phyloP scores from a whole-genome alignment of 2,113 vertebrate genomes.

The Erythrolamprus reginae region DNA sequence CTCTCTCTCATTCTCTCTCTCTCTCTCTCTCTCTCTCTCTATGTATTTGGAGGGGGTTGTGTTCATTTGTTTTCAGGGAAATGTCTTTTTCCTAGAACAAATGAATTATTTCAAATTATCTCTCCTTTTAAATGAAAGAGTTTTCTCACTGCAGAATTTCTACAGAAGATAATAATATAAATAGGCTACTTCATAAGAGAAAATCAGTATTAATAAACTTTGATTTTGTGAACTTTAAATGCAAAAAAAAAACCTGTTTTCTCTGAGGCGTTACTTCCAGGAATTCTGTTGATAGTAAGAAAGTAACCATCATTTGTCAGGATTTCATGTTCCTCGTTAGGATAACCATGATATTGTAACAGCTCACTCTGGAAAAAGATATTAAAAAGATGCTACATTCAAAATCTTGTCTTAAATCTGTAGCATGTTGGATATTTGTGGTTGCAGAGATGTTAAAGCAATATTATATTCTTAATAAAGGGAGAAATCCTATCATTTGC shows the following conservation, averaged over 20 bases:
- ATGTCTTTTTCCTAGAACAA: neutral
- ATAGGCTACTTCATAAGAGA: neutral
- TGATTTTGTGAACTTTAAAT: neutral
- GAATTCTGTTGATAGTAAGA: constrained; percentile 74
- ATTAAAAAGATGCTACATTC: neutral
- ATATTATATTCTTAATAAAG: neutral
- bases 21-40: no score
- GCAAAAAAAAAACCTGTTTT: neutral
- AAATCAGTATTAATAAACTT: neutral
- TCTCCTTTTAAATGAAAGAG: neutral
- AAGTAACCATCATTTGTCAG: constrained; percentile 75
- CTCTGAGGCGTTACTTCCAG: constrained; percentile 35
- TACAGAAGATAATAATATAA: neutral
- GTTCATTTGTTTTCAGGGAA: neutral
- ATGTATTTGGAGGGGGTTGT: no score
- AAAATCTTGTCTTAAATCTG: neutral
- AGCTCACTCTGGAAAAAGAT: constrained; percentile 40
- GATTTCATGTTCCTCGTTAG: constrained; percentile 73
- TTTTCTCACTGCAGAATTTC: neutral
- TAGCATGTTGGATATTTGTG: no score
- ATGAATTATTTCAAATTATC: neutral
- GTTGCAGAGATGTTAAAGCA: neutral
- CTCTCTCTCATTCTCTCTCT: no score
- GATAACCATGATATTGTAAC: constrained; percentile 68
- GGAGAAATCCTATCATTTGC: neutral